phyloP scores from a whole-genome alignment of 2,113 vertebrate genomes.

The Trogon surrucura region DNA sequence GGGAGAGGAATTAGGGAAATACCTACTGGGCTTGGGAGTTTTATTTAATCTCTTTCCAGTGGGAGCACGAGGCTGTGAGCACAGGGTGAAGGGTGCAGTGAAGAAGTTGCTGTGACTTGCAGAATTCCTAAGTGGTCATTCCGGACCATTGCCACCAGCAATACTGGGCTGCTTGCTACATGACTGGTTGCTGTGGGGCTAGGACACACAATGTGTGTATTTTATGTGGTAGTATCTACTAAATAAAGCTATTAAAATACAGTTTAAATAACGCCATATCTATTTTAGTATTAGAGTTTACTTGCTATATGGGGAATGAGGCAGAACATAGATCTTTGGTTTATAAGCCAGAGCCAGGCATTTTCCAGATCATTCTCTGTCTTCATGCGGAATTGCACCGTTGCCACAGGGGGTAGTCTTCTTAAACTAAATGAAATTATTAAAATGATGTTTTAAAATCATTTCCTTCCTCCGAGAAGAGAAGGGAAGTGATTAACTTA shows the following conservation, averaged over 20 bases:
- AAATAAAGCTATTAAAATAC: constrained; percentile 13
- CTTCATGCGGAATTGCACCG: background rate
- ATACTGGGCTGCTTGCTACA: background rate
- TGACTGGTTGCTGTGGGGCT: background rate
- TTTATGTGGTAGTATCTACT: constrained; percentile 15
- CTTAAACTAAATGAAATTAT: background rate
- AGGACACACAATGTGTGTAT: background rate
- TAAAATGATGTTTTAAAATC: background rate
- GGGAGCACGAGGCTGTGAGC: background rate
- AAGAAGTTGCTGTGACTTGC: background rate
- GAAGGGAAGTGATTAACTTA: background rate
- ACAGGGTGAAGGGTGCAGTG: background rate
- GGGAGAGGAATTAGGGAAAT: background rate
- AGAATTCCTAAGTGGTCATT: background rate
- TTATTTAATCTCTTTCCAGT: background rate
- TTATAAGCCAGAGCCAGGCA: background rate
- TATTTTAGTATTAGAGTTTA: background rate
- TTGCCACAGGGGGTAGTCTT: background rate
- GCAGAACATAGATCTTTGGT: background rate
- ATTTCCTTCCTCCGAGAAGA: background rate
- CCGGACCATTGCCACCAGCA: background rate
- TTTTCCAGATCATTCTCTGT: background rate
- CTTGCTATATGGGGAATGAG: background rate
- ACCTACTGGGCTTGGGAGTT: background rate
- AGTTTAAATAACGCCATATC: background rate